Conservation (phyloP, 1,140 invertebrate genomes). For the Drosophila mayri region DNA sequence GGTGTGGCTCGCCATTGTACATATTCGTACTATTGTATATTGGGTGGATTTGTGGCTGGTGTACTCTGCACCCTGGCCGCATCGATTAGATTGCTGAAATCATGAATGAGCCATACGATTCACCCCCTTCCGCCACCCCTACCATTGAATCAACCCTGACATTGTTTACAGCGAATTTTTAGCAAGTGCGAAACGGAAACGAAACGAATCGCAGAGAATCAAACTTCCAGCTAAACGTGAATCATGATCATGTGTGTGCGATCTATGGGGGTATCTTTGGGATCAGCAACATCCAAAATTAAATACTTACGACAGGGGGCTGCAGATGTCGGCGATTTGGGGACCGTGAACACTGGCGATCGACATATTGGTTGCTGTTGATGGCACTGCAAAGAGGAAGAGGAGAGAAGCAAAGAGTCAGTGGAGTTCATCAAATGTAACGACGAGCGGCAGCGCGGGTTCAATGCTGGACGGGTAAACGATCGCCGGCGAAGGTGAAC, state of each 20-base stretch:
- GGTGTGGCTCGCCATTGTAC: constrained; percentile 20
- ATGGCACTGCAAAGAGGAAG: constrained; percentile 67
- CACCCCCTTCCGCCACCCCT: constrained; percentile 1
- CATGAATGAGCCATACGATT: constrained; percentile 61
- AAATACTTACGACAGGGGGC: constrained; percentile 81
- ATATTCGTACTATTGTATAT: constrained; percentile 15
- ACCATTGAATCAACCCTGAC: constrained; percentile 48
- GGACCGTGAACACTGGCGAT: constrained; percentile 83
- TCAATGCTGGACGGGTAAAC: constrained; percentile 63
- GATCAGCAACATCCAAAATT: constrained; percentile 9
- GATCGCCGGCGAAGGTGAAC: constrained; percentile 66
- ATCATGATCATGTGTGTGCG: constrained; percentile 57
- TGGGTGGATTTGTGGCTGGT: constrained; percentile 24
- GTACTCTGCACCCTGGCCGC: constrained; percentile 62
- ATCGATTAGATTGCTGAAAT: constrained; percentile 73
- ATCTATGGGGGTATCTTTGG: constrained; percentile 34
- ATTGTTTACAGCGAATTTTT: constrained; percentile 70
- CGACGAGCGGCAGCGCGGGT: constrained; percentile 4
- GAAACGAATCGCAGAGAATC: constrained; percentile 1
- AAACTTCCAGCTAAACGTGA: constrained; percentile 61
- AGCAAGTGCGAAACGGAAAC: constrained; percentile 68
- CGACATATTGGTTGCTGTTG: constrained; percentile 80
- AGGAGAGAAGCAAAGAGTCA: constrained; percentile 24
- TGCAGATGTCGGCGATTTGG: constrained; percentile 83
- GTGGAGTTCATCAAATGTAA: constrained; percentile 51